Evolutionary conservation across 2,888 invertebrate species (phyloP), one percentile per base, ranked within the genome.

Genomic region (Mythimna loreyi): DNA sequence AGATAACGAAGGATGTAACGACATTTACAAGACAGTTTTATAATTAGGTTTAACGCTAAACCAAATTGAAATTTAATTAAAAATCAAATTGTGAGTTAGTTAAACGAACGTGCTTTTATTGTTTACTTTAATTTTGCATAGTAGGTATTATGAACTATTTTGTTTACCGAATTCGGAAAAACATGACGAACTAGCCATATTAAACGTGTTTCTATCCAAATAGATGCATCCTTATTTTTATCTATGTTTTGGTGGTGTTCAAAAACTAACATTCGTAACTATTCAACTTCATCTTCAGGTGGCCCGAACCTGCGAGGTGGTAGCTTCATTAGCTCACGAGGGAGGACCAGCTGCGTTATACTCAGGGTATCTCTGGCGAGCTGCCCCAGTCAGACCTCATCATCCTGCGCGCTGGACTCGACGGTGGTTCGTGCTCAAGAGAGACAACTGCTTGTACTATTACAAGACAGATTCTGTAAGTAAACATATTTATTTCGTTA

Each of bases 401-500:
- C 94, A 93, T 47, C 96, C 96, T 2, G 90, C 94, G 0, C 97
- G 97, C 74, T 99, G 99, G 99, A 97, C 98, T 62, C 96, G 98
- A 67, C 96, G 99, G 80, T 99, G 98, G 98, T 99, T 99, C 93
- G 97, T 98, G 78, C 96, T 99, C 66, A 98, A 99, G 86, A 97
- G 98, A 64, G 99, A 99, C 94, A 98, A 98, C 95, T 99, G 99
- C 94, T 96, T 99, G 76, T 99, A 99, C 93, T 99, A 98, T 94
- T 99, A 99, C 95, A 99, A 99, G 96, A 98, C 98, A 86, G 98
- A 98, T 93, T 96, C 97, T 96, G 97, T 95, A 64, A 78, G 77
- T 80, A 43, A 2, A 5, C 40, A 6, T 40, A 16, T 40, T 5
- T 40, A 40, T 8, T 21, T n/a, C 2, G 5, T n/a, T 28, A 6